These are phyloP conservation scores for Ormyrus thymus DNA, from an alignment of 2,888 invertebrate genomes.

Conservation along the genomic window DNA sequence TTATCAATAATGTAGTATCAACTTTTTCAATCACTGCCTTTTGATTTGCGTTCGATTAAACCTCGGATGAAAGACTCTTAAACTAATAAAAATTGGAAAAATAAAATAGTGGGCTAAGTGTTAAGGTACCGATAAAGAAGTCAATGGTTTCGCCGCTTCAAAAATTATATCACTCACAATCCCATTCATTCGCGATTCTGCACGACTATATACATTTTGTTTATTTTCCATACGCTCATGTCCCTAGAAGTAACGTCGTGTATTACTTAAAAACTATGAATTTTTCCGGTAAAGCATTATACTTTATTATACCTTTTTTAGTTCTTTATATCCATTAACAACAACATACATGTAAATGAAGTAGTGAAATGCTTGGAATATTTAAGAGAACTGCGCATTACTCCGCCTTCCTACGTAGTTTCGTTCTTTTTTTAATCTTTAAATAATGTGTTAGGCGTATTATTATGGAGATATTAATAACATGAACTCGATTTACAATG, in stretches of 20 bases:
- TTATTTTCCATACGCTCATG: slow-evolving; percentile 60
- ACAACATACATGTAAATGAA: slow-evolving; percentile 72
- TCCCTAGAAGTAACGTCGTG: slow-evolving; percentile 68
- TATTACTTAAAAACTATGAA: slow-evolving; percentile 66
- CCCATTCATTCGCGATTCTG: slow-evolving; percentile 40
- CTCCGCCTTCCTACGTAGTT: slow-evolving; percentile 55
- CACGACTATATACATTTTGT: slow-evolving; percentile 58
- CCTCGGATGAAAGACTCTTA: slow-evolving; percentile 27
- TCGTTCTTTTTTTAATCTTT: slow-evolving; percentile 59
- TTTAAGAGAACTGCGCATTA: slow-evolving; percentile 67
- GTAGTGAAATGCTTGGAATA: slow-evolving; percentile 70
- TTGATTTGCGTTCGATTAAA: slow-evolving; percentile 20
- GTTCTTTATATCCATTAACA: slow-evolving; percentile 67
- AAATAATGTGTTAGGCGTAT: slow-evolving; percentile 65
- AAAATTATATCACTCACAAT: slow-evolving; percentile 37
- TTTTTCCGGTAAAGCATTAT: slow-evolving; percentile 70
- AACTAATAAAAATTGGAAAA: slow-evolving; percentile 24
- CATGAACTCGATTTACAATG: slow-evolving; percentile 69
- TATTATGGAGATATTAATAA: slow-evolving; percentile 66
- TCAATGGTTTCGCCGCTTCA: slow-evolving; percentile 45
- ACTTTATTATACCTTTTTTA: slow-evolving; percentile 66
- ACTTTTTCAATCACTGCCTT: slow-evolving; percentile 10
- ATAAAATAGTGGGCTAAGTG: slow-evolving; percentile 32
- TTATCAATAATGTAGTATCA: slow-evolving; percentile 20
- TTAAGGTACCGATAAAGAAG: slow-evolving; percentile 48